phyloP scores from a whole-genome alignment of 1,140 invertebrate genomes.

The Drosophila ficusphila region DNA sequence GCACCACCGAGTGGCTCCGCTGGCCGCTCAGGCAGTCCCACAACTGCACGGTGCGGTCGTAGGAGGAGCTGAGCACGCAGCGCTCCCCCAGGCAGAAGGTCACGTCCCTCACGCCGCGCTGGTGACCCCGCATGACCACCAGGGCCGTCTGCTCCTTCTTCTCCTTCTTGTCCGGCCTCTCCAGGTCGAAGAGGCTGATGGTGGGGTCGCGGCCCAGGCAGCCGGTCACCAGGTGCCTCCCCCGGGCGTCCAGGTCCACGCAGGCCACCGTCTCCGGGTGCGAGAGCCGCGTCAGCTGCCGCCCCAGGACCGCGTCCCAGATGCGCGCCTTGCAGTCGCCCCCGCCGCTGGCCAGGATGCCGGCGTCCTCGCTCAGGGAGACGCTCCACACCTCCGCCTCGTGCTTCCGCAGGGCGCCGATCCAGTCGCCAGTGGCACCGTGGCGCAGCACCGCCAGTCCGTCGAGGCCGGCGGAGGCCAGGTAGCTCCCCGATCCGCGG shows the following conservation, averaged over 20 bases:
- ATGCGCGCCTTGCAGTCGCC: conserved; percentile 97
- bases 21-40: conserved; percentile 90
- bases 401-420: conserved; percentile 97
- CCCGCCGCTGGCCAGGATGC: conserved; percentile 95
- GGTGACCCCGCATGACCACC: not conserved
- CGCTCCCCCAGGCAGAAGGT: conserved; percentile 91
- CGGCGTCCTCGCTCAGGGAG: conserved; percentile 93
- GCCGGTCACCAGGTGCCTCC: conserved; percentile 81
- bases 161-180: conserved; percentile 90
- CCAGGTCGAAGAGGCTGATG: conserved; percentile 93
- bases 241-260: conserved; percentile 93
- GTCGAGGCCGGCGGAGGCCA: conserved; percentile 96
- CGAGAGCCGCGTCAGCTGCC: conserved; percentile 92
- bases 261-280: conserved; percentile 98
- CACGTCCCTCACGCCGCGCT: conserved; percentile 36
- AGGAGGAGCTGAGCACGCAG: conserved; percentile 93
- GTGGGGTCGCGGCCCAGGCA: conserved; percentile 87
- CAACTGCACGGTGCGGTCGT: conserved; percentile 94
- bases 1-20: conserved; percentile 93
- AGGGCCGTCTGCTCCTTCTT: conserved; percentile 87
- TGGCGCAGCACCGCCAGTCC: conserved; percentile 97
- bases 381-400: conserved; percentile 98
- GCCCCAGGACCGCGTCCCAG: conserved; percentile 96
- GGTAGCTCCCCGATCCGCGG: conserved; percentile 94
- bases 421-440: conserved; percentile 98